Base-by-base conservation (phyloP, 2,888 invertebrate genomes). In the Cephus runcator region DNA sequence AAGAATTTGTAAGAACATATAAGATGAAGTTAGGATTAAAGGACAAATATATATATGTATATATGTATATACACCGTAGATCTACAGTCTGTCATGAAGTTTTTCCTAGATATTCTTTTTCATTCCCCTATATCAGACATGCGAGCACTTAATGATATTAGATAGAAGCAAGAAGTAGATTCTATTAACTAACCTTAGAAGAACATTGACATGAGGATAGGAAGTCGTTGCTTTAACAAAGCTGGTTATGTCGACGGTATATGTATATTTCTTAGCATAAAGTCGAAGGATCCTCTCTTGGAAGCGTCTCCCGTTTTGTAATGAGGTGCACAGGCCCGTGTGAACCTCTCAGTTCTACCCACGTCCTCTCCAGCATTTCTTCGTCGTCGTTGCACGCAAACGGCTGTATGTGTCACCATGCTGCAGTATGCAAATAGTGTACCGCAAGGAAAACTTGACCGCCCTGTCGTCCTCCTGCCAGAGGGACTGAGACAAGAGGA, bases 301-400 rank as follows among this genome's bases (percentile, higher is more conserved):
- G 76, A 79, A 73, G 75, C 79, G 80, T 80, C 82, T 80, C 74
- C 74, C 68, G 83, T 73, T 85, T 87, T 87, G 80, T 83, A 84
- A 86, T 86, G 83, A 87, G 80, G 73, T 78, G 82, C 83, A 86
- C 80, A 81, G 81, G 81, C 82, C 79, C 81, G 23, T 76, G 78
- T 81, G 76, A 80, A 82, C 83, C 80, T 82, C 77, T 76, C 73
- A 76, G 75, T 77, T 80, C 83, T 86, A 80, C 56, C 56, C 56
- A 56, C 56, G 56, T 56, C 23, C 56, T 56, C 23, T 82, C 86
- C 85, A 81, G 81, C 85, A 83, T 85, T 85, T 85, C 82, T 82
- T 86, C 84, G 85, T 83, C 86, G 85, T 85, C 85, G 82, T 82
- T 81, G 81, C 79, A 86, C 83, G 85, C 86, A 85, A 86, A 80